phyloP scores from a whole-genome alignment of 2,888 invertebrate genomes.

The Pammene fasciana region DNA sequence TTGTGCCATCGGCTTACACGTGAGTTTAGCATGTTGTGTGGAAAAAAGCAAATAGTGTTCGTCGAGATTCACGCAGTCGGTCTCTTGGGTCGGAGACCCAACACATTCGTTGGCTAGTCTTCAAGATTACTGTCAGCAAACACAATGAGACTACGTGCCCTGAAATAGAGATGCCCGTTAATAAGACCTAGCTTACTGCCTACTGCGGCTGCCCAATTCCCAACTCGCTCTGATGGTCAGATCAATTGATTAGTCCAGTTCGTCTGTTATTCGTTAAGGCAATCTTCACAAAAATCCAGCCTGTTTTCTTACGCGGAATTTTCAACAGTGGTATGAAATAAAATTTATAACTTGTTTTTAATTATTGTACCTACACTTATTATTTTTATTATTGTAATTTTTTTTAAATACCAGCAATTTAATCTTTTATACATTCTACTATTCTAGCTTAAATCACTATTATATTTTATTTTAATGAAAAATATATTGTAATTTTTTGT shows the following conservation, averaged over 20 bases:
- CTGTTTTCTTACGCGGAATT: not conserved
- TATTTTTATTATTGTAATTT: too few relatives aligned
- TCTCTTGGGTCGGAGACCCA: constrained; percentile 71
- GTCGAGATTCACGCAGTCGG: constrained; percentile 53
- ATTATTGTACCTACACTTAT: too few relatives aligned
- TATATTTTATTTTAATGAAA: too few relatives aligned
- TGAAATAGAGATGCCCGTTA: constrained; percentile 63
- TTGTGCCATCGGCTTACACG: constrained; percentile 55
- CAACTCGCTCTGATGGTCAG: constrained; percentile 5
- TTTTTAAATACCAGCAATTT: too few relatives aligned
- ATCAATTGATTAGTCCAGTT: constrained; percentile 16
- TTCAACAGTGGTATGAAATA: not conserved
- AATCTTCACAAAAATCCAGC: not conserved
- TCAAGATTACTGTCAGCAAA: constrained; percentile 77
- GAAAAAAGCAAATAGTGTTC: constrained; percentile 58
- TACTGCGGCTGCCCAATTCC: constrained; percentile 42
- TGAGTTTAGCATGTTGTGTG: constrained; percentile 20
- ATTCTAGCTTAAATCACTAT: too few relatives aligned
- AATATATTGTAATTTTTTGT: too few relatives aligned
- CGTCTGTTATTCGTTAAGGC: constrained; percentile 8
- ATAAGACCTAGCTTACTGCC: constrained; percentile 57
- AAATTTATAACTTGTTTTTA: too few relatives aligned
- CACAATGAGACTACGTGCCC: constrained; percentile 66
- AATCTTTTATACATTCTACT: too few relatives aligned
- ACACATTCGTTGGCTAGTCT: constrained; percentile 73